A percentile compares a stretch with the other conserved stretches of the same genome.
Conservation (phyloP, 2,113 vertebrate species). For the Sander lucioperca region DNA sequence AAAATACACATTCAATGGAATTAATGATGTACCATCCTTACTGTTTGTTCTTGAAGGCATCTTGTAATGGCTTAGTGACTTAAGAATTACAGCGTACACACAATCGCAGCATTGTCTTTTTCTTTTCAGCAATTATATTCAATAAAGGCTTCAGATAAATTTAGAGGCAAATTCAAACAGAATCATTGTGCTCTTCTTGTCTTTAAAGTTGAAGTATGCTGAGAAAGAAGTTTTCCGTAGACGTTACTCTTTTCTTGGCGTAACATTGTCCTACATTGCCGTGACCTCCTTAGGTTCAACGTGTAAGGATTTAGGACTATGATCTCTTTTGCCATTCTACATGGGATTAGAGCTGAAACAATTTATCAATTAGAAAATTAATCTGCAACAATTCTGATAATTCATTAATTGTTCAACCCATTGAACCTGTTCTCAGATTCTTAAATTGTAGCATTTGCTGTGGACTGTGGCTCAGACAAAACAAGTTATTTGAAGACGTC, state of each 20-base stretch:
- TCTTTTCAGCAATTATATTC: background rate
- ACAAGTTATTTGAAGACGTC: background rate
- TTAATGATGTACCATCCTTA: background rate
- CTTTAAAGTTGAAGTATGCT: background rate
- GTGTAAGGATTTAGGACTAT: background rate
- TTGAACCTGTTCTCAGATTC: background rate
- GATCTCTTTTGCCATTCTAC: background rate
- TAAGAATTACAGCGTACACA: background rate
- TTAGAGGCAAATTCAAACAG: background rate
- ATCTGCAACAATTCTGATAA: background rate
- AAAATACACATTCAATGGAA: background rate
- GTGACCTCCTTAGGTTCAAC: background rate
- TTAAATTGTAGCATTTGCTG: background rate
- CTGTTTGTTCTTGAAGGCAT: background rate
- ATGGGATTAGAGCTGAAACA: background rate
- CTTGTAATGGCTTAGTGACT: background rate
- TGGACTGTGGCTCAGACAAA: background rate
- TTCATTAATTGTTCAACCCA: background rate
- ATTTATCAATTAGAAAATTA: background rate
- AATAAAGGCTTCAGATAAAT: background rate
- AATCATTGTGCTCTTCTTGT: background rate
- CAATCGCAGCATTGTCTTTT: background rate
- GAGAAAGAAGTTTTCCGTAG: background rate
- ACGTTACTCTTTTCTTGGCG: background rate
- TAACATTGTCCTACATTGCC: slow-evolving; percentile 22